Evolutionary conservation across 2,113 vertebrate species (phyloP).

Genomic region (Macaca nemestrina): DNA sequence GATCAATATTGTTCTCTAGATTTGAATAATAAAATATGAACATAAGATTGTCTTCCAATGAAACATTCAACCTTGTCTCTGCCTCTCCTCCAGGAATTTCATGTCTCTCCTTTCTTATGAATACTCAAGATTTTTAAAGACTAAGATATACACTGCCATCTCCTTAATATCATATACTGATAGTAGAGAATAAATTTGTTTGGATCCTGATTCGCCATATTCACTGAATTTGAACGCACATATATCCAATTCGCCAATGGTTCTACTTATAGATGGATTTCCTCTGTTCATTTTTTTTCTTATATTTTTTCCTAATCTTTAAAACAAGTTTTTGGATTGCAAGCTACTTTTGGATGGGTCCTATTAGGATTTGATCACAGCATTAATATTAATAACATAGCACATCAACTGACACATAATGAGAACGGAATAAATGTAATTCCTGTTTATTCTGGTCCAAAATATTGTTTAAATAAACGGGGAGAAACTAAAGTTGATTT

Average conservation of each 20-base stretch:
- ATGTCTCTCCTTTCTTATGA: background rate
- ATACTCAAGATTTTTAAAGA: background rate
- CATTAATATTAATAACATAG: background rate
- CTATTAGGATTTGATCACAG: background rate
- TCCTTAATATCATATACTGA: background rate
- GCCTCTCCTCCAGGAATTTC: background rate
- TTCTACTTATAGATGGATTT: background rate
- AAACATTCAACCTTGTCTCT: background rate
- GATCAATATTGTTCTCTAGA: background rate
- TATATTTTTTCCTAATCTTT: background rate
- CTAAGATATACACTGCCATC: background rate
- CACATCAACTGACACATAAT: background rate
- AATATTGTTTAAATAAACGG: background rate
- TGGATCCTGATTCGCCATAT: background rate
- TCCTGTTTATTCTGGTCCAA: background rate
- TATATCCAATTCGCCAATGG: background rate
- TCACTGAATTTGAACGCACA: background rate
- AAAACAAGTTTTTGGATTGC: background rate
- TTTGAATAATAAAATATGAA: background rate
- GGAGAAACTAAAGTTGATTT: background rate
- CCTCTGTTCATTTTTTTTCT: background rate
- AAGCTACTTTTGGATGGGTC: background rate
- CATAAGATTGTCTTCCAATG: background rate
- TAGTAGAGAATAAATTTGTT: background rate
- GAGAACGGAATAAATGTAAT: background rate